These are phyloP conservation scores for Eupleurogrammus muticus DNA, from an alignment of 2,797 vertebrate genomes.

Conservation along the genomic window DNA sequence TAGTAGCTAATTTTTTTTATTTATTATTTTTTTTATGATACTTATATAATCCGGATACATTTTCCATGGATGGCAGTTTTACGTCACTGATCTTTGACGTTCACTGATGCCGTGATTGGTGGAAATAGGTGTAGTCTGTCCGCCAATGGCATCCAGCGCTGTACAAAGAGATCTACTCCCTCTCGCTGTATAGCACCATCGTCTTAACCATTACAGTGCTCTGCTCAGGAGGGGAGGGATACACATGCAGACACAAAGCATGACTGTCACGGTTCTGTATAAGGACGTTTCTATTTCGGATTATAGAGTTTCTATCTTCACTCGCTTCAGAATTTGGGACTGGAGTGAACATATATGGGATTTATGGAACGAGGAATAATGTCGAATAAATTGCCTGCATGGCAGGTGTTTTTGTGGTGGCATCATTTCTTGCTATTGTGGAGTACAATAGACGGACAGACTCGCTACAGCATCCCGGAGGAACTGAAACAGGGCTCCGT, in stretches of 20 bases:
- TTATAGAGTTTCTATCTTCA: conserved; percentile 38
- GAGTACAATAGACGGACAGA: conserved; percentile 84
- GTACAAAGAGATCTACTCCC: conserved; percentile 86
- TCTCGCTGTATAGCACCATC: conserved; percentile 48
- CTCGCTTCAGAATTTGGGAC: conserved; percentile 33
- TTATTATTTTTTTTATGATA: too few relatives aligned
- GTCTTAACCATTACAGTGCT: conserved; percentile 52
- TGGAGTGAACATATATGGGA: conserved; percentile 55
- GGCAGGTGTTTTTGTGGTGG: conserved; percentile 77
- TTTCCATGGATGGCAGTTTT: conserved; percentile 1
- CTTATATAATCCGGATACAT: background rate
- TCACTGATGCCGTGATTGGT: conserved; percentile 62
- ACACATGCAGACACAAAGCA: conserved; percentile 67
- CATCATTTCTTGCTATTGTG: conserved; percentile 78
- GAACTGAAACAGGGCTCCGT: conserved; percentile 86
- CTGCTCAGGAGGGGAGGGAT: conserved; percentile 58
- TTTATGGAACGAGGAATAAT: conserved; percentile 69
- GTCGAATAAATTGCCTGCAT: conserved; percentile 67
- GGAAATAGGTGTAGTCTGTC: conserved; percentile 15
- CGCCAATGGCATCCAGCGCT: conserved; percentile 78
- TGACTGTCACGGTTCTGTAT: conserved; percentile 57
- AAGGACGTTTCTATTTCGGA: conserved; percentile 50
- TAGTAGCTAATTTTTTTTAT: background rate
- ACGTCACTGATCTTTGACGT: conserved; percentile 53
- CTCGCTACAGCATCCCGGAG: conserved; percentile 87